Base-by-base conservation (phyloP, 2,113 vertebrate species). In the Lynx canadensis region DNA sequence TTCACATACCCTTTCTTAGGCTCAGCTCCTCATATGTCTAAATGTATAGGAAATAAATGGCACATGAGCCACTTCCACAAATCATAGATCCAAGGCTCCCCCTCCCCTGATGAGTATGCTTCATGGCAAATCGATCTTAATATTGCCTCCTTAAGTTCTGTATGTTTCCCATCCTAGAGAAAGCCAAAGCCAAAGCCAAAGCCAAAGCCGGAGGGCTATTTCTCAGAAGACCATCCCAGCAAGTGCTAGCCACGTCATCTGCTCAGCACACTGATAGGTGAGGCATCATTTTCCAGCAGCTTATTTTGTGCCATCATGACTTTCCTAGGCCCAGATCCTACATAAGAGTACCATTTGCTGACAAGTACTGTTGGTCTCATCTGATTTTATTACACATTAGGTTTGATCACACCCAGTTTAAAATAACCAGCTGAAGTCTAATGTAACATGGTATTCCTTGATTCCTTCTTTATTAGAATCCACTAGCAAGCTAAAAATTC, bases 101-200 rank as follows among this genome's bases (percentile, higher is more conserved):
- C 5, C 4, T 10, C 36, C 14, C 5, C 31, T 13, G 4, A 21
- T 55, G 14, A 4, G 21, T n/a, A 52, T 18, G 4, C 2, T 8
- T 63, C 52, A 63, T 79, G 13, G 11, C n/a, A 14, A 81, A 90
- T n/a, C 80, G 7, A 33, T 38, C 27, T n/a, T 81, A 66, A 29
- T 69, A 81, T 48, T 6, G 36, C 33, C 13, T 65, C 63, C 33
- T 66, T n/a, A n/a, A 52, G 18, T n/a, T 87, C 27, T 8, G n/a
- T 81, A 21, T n/a, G 8, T 60, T 92, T 89, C 15, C 33, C 57
- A 79, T 50, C 25, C 41, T 21, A 82, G 31, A 68, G 68, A 68
- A 86, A 86, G 50, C 18, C 4, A 60, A 83, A 89, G 6, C 38
- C 4, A 68, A 90, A 63, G 36, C 41, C 41, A 41, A 41, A 89